Base-by-base conservation (phyloP, 2,888 invertebrate genomes). In the Chalcis sispes region DNA sequence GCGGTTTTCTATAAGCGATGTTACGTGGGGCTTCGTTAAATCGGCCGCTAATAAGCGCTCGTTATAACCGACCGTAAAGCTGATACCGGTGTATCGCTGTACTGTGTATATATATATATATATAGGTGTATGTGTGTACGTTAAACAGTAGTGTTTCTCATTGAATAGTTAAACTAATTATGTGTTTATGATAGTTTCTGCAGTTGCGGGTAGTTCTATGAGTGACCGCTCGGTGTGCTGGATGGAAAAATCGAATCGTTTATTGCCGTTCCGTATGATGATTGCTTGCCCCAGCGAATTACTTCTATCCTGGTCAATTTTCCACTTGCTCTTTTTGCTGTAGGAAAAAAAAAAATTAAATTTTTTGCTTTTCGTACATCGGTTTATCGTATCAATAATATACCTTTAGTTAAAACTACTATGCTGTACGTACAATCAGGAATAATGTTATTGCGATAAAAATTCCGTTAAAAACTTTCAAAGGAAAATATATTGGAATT, bases 11-110 rank as follows among this genome's bases (percentile, higher is more conserved):
- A n/a, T n/a, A n/a, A 52, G 13, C 20, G 13, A 25, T 8, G 25
- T 27, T 10, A 25, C 18, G 4, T 25, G 32, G 66, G 20, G 56
- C 25, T 59, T 64, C 66, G 75, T 67, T 59, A 65, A 76, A 73
- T 76, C 65, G 65, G 73, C 71, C 62, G 73, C 73, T 78, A 78
- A 78, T 76, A 78, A 74, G 62, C 76, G 56, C 70, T 54, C 72
- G 46, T 70, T 64, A 66, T 73, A 70, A 46, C 50, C 42, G 61
- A 56, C 58, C 70, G 62, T 61, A 70, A 66, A 73, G 58, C 64
- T 52, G 70, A 77, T 77, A 70, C 70, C 61, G 18, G 13, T 25
- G 23, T 27, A 15, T 20, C 32, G 46, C 42, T 23, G 56, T 3
- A n/a, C 36, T 15, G 36, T 59, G 59, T 25, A 46, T 54, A 54